A percentile compares a stretch with the other conserved stretches of the same genome.
phyloP scores from a whole-genome alignment of 2,888 invertebrate species.

The Blera fallax region DNA sequence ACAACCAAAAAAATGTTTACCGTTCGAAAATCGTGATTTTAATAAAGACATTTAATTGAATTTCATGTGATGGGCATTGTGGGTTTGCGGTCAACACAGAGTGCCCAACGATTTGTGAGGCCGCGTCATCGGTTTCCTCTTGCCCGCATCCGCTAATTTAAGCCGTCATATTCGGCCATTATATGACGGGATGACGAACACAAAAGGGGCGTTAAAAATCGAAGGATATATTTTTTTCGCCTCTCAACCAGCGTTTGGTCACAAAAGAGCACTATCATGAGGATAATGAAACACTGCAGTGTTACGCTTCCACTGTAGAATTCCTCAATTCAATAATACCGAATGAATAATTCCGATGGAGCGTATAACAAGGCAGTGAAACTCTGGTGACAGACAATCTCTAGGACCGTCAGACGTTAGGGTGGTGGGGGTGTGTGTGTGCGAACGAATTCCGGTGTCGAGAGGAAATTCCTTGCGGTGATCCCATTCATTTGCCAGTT shows the following conservation, averaged over 20 bases:
- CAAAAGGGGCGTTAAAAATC: conserved; percentile 16
- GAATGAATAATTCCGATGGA: conserved; percentile 65
- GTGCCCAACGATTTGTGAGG: conserved; percentile 23
- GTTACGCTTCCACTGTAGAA: conserved; percentile 11
- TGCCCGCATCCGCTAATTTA: conserved; percentile 14
- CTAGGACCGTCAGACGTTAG: not conserved
- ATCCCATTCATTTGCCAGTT: conserved; percentile 65
- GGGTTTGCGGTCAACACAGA: conserved; percentile 48
- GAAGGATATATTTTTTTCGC: not conserved
- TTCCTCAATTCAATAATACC: conserved; percentile 45
- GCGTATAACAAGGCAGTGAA: conserved; percentile 56
- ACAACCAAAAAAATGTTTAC: conserved; percentile 19
- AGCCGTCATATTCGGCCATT: conserved; percentile 36
- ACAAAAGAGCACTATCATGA: conserved; percentile 59
- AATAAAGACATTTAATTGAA: conserved; percentile 76
- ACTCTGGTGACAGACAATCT: conserved; percentile 38
- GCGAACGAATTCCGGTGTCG: conserved; percentile 15
- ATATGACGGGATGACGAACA: not conserved
- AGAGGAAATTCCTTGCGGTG: conserved; percentile 51
- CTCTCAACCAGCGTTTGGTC: conserved; percentile 6
- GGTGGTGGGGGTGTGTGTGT: not conserved
- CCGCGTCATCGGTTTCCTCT: conserved; percentile 30
- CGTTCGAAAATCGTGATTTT: conserved; percentile 72
- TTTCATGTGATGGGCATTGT: conserved; percentile 59
- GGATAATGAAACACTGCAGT: conserved; percentile 63